These are phyloP conservation scores for Aeoliscus strigatus DNA, from an alignment of 2,797 vertebrate species.

Conservation along the genomic window DNA sequence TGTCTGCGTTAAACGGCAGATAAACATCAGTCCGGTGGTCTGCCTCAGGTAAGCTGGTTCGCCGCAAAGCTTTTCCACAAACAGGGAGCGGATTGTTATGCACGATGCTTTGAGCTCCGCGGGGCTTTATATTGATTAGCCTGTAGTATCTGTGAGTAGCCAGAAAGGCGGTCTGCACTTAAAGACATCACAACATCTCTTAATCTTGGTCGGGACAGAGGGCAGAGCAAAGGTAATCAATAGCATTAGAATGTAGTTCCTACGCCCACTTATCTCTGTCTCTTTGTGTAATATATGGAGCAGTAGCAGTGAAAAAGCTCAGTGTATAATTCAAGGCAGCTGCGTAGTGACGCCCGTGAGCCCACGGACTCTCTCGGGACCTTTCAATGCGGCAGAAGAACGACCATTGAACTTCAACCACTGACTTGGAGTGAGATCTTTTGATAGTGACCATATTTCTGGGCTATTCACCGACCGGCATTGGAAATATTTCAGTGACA, in stretches of 20 bases:
- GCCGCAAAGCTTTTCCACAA: conserved; percentile 15
- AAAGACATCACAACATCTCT: conserved; percentile 57
- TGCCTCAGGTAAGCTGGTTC: conserved; percentile 30
- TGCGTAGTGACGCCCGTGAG: conserved; percentile 29
- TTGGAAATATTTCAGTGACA: conserved; percentile 65
- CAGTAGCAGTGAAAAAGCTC: conserved; percentile 24
- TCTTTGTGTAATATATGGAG: conserved; percentile 43
- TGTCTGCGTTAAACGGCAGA: conserved; percentile 12
- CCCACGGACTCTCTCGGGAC: conserved; percentile 10
- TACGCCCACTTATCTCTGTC: conserved; percentile 56
- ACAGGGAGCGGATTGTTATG: conserved; percentile 14
- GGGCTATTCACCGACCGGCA: conserved; percentile 50
- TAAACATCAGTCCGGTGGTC: conserved; percentile 21
- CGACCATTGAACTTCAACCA: conserved; percentile 12
- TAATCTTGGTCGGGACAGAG: conserved; percentile 58
- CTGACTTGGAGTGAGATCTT: conserved; percentile 45
- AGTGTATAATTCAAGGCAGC: conserved; percentile 39
- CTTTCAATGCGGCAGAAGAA: conserved; percentile 16
- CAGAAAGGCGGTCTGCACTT: conserved; percentile 46
- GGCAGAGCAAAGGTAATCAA: conserved; percentile 58
- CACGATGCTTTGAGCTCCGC: conserved; percentile 30
- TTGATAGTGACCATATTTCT: conserved; percentile 36
- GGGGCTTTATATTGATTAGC: conserved; percentile 52
- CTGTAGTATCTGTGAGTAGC: conserved; percentile 34
- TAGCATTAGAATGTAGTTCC: conserved; percentile 58